Evolutionary conservation across 1,140 invertebrate species (phyloP), one percentile per base, ranked within the genome.

Genomic region (Drosophila nigrodunni): DNA sequence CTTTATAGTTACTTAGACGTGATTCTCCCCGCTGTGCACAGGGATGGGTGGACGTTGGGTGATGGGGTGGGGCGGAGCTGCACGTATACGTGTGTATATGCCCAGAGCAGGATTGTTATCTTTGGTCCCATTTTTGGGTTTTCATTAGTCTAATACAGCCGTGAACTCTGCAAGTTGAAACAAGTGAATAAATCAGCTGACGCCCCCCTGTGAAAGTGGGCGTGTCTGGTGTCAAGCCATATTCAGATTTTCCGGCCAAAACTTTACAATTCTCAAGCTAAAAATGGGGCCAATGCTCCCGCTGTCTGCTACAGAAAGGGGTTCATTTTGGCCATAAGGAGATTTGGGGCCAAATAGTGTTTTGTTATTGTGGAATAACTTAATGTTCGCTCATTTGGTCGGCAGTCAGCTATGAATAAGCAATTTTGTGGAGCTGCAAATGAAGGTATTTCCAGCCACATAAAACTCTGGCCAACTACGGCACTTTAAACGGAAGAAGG

Each of bases 121-220:
- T 71, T 43, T 61, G 55, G 44, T 37, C 46, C 54, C 57, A 60
- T 61, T 69, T 74, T 60, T 55, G 34, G 49, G 71, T 80, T 83
- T 83, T 85, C 81, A 83, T 83, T 83, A 83, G 67, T 39, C 73
- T 72, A 80, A 83, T 65, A 78, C 61, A 47, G 25, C 43, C 39
- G 57, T 57, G 54, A 65, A 65, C 50, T 46, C 47, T 8, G 35
- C 60, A 13, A 73, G 15, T 52, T 35, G 6, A 21, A 47, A 54
- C 64, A 61, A 74, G 35, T 57, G 52, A 54, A 70, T 74, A 74
- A 70, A 70, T 70, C 72, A 70, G 65, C 39, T 46, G 8, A 21
- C 13, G 8, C 37, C 25, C 18, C 11, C 41, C 15, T 34, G 54
- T 43, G 21, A 39, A 8, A 21, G 44, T 2, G n/a, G 59, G 60